Conservation (phyloP, 37 sponge, comb jelly and placozoan species). For the Axinella damicornis region DNA sequence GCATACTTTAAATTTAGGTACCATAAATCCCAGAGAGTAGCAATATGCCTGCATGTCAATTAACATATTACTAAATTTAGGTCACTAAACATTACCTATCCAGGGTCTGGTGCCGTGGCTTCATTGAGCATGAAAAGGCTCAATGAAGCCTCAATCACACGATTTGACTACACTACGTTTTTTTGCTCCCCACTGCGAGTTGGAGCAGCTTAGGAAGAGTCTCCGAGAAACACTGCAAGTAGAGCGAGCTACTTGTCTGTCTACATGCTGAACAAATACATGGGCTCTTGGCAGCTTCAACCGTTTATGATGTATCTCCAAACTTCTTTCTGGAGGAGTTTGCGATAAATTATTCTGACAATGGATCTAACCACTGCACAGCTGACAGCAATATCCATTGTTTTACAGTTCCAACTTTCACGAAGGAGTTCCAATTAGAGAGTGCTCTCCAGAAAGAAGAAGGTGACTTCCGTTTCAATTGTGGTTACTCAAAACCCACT, state of each 20-base stretch:
- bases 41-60: too few species aligned
- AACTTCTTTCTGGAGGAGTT: slow-evolving; percentile 3
- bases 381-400: slow-evolving; percentile 10
- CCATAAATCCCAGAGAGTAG: too few species aligned
- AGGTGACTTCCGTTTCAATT: slow-evolving; percentile 17
- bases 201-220: slow-evolving; percentile 22
- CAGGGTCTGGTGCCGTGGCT: too few species aligned
- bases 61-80: too few species aligned
- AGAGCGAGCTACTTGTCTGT: not conserved
- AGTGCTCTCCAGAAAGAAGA: not conserved
- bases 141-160: too few species aligned
- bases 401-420: too few species aligned
- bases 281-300: slow-evolving; percentile 4
- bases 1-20: too few species aligned
- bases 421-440: too few species aligned
- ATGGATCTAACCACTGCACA: slow-evolving; percentile 22
- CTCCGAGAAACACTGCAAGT: slow-evolving; percentile 44
- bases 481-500: slow-evolving; percentile 31
- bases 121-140: too few species aligned
- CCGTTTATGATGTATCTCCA: not conserved
- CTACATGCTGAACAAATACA: not conserved
- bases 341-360: slow-evolving; percentile 4
- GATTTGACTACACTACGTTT: slow-evolving; percentile 38
- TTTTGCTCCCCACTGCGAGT: slow-evolving; percentile 13
- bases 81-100: too few species aligned